Evolutionary conservation across 2,888 invertebrate species (phyloP).

Genomic region (Torymus tubicola): DNA sequence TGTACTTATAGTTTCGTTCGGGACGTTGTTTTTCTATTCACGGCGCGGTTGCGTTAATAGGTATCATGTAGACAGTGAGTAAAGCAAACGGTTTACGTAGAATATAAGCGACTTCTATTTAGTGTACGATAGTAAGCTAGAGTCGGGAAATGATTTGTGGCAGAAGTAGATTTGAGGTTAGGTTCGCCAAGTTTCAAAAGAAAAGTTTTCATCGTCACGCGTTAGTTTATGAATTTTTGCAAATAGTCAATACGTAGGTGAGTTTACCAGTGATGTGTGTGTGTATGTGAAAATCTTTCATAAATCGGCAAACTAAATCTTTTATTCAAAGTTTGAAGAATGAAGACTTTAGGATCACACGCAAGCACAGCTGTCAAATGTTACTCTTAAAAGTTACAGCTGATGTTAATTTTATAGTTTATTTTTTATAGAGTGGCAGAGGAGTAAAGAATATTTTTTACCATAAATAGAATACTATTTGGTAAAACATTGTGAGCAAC

Average conservation of each 20-base stretch:
- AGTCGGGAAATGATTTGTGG: background rate
- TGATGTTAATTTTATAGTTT: background rate
- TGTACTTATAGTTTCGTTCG: conserved; percentile 16
- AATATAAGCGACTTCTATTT: background rate
- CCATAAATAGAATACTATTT: conserved; percentile 4
- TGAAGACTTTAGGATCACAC: conserved; percentile 42
- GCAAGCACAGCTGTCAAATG: conserved; percentile 56
- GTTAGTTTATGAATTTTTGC: background rate
- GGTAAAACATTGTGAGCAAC: conserved; percentile 6
- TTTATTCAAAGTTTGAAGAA: conserved; percentile 4
- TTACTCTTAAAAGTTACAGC: conserved; percentile 27
- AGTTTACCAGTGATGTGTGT: background rate
- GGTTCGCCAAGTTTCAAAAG: background rate
- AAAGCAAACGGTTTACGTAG: background rate
- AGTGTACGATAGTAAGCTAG: background rate
- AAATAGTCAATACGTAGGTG: background rate
- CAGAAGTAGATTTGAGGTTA: conserved; percentile 38
- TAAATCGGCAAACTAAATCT: conserved; percentile 2
- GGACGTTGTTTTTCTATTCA: conserved; percentile 9
- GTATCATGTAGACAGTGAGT: background rate
- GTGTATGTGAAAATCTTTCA: background rate
- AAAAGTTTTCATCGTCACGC: background rate
- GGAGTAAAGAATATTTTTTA: conserved; percentile 15
- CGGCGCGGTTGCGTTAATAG: too few species aligned
- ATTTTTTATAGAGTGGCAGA: background rate